These are phyloP conservation scores for Nilaparvata lugens DNA, from an alignment of 1,140 invertebrate species.

Conservation along the genomic window DNA sequence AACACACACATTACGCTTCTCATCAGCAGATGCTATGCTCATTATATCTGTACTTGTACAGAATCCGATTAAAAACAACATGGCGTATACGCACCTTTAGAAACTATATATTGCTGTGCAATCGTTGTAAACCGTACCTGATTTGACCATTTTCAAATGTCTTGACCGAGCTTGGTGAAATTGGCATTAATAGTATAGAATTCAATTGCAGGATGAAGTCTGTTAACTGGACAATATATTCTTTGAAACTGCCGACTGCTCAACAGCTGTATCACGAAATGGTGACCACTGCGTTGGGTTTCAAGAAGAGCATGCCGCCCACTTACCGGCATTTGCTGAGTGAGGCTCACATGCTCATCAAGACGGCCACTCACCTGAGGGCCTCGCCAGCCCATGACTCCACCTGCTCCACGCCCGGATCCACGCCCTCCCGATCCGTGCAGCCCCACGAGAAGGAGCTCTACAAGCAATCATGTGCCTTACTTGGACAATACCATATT, in stretches of 20 bases:
- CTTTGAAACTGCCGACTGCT: constrained; percentile 47
- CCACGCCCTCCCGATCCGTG: not conserved
- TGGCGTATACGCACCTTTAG: too few species aligned
- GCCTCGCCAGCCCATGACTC: constrained; percentile 18
- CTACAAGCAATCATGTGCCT: constrained; percentile 47
- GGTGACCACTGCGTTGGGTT: constrained; percentile 50
- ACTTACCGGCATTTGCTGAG: constrained; percentile 55
- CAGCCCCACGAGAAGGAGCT: constrained; percentile 36
- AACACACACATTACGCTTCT: too few species aligned
- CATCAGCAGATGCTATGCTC: too few species aligned
- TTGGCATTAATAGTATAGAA: not conserved
- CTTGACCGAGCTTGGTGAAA: too few species aligned
- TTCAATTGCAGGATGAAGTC: constrained; percentile 29
- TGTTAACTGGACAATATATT: constrained; percentile 53
- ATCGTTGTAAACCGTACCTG: too few species aligned
- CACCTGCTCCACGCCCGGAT: not conserved
- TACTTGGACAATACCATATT: constrained; percentile 54
- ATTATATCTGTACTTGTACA: too few species aligned
- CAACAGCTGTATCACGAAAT: constrained; percentile 54
- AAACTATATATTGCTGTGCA: too few species aligned
- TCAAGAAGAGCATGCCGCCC: constrained; percentile 37
- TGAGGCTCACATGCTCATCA: constrained; percentile 54
- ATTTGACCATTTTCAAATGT: too few species aligned
- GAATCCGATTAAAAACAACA: too few species aligned
- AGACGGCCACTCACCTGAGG: constrained; percentile 27